phyloP scores from a whole-genome alignment of 2,113 vertebrate species.

The Xyliphius kryptos region DNA sequence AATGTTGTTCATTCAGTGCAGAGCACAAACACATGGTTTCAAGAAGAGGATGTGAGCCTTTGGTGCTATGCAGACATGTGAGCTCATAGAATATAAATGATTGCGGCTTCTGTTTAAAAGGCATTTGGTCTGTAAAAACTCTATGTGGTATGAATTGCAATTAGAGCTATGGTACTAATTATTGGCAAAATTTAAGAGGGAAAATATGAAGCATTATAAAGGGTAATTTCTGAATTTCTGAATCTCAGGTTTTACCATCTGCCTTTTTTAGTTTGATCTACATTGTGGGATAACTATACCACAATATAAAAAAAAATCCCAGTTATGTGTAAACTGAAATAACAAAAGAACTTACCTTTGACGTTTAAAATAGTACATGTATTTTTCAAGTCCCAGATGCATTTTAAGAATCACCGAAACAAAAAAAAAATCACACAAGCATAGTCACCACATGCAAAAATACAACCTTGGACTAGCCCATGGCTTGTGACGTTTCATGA shows the following conservation, averaged over 20 bases:
- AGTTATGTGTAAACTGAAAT: too few relatives aligned
- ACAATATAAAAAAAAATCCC: too few relatives aligned
- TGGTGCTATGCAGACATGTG: constrained; percentile 30
- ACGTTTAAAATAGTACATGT: too few relatives aligned
- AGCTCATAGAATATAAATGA: constrained; percentile 26
- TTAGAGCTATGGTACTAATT: too few relatives aligned
- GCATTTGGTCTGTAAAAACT: constrained; percentile 15
- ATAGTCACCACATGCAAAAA: background rate
- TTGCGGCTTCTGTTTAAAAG: constrained; percentile 24
- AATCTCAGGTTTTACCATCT: too few relatives aligned
- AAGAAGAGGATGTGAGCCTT: constrained; percentile 12
- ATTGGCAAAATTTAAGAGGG: too few relatives aligned
- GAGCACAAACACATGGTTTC: constrained; percentile 29
- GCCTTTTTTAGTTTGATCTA: too few relatives aligned
- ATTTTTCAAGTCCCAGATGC: too few relatives aligned
- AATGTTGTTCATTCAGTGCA: constrained; percentile 11
- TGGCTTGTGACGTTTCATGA: constrained; percentile 49
- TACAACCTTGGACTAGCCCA: background rate
- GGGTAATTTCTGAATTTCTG: too few relatives aligned
- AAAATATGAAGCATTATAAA: too few relatives aligned
- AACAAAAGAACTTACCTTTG: too few relatives aligned
- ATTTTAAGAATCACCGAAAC: background rate
- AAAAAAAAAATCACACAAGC: background rate
- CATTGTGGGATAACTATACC: too few relatives aligned
- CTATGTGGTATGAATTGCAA: constrained; percentile 24